Evolutionary conservation across 2,888 invertebrate species (phyloP).

Genomic region (Cryptophagus acutangulus): DNA sequence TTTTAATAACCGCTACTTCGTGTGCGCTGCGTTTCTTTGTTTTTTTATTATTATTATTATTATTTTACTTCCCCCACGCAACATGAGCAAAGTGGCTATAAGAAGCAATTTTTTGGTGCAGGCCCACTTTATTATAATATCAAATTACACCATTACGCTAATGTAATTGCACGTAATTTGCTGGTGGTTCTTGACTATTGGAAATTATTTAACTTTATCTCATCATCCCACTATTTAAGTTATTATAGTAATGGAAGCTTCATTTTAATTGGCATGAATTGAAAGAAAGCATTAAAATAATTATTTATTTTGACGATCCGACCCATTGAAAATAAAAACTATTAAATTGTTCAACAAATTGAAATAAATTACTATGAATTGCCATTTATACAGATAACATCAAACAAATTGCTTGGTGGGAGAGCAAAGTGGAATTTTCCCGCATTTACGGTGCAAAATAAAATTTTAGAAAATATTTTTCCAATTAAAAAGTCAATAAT

Average conservation of each 20-base stretch:
- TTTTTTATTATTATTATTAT: constrained; percentile 21
- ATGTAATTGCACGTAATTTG: constrained; percentile 13
- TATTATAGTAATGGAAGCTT: constrained; percentile 38
- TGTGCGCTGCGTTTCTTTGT: constrained; percentile 11
- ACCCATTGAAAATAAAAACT: constrained; percentile 10
- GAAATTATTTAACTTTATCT: constrained; percentile 1
- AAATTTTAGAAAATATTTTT: too few relatives aligned
- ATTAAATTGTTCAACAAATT: too few relatives aligned
- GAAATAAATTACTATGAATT: too few relatives aligned
- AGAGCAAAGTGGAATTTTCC: too few relatives aligned
- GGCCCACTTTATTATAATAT: neutral
- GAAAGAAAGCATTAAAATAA: constrained; percentile 39
- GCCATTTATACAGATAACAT: too few relatives aligned
- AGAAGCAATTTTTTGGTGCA: neutral
- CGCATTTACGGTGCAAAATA: too few relatives aligned
- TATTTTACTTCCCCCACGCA: constrained; percentile 27
- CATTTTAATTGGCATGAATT: constrained; percentile 38
- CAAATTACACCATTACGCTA: constrained; percentile 14
- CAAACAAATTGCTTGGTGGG: too few relatives aligned
- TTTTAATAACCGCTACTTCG: constrained; percentile 28
- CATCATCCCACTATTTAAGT: constrained; percentile 21
- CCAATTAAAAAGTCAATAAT: too few relatives aligned
- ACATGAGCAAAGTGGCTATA: constrained; percentile 16
- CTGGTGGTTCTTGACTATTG: neutral
- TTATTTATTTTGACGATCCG: constrained; percentile 20